phyloP scores from a whole-genome alignment of 2,113 vertebrate species.

The Sander lucioperca region DNA sequence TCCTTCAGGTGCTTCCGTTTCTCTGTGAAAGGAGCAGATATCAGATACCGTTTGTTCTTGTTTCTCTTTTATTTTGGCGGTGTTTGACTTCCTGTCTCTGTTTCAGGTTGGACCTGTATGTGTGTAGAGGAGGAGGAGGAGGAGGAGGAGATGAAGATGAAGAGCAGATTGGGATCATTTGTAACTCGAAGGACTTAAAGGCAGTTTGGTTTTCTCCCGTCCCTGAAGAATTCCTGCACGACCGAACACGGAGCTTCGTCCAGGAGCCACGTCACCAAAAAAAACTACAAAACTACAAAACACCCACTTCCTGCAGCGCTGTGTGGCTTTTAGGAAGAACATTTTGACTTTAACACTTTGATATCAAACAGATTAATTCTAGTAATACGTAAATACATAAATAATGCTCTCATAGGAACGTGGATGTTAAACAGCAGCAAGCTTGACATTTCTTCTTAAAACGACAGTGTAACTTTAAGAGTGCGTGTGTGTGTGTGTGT shows the following conservation, averaged over 20 bases:
- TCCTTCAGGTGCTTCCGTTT: neutral
- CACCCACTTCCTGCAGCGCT: constrained; percentile 33
- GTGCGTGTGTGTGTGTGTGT: too few relatives aligned
- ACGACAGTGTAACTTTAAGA: constrained; percentile 32
- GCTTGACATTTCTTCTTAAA: constrained; percentile 44
- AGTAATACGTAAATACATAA: neutral
- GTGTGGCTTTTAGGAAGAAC: constrained; percentile 51
- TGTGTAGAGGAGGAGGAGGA: constrained; percentile 10
- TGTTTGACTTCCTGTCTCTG: neutral
- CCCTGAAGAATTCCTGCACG: constrained; percentile 69
- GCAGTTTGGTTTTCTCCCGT: constrained; percentile 49
- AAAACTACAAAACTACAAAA: constrained; percentile 10
- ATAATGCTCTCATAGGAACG: constrained; percentile 14
- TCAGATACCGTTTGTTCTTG: neutral
- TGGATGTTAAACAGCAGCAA: constrained; percentile 27
- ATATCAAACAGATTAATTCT: constrained; percentile 2
- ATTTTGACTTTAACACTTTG: constrained; percentile 17
- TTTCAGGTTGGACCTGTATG: constrained; percentile 42
- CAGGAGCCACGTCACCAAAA: constrained; percentile 46
- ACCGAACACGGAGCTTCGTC: constrained; percentile 35
- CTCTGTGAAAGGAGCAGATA: neutral
- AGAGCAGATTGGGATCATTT: constrained; percentile 58
- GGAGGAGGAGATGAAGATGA: neutral
- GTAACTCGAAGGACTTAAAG: constrained; percentile 67
- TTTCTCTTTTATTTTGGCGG: neutral